Evolutionary conservation across 2,113 vertebrate genomes (phyloP).

Genomic region (Junco hyemalis): DNA sequence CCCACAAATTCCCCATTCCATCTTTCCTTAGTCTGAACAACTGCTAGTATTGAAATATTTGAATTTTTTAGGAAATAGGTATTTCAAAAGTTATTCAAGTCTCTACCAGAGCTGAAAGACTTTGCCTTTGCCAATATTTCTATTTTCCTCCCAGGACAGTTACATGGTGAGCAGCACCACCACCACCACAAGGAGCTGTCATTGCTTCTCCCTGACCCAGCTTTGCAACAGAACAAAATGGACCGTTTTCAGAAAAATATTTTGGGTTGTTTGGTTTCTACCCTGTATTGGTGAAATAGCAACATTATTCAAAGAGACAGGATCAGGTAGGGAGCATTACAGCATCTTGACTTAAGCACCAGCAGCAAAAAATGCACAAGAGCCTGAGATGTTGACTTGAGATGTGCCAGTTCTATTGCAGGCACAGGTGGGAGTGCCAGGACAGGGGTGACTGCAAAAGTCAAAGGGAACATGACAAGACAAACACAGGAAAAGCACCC

Average conservation of each 20-base stretch:
- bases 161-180: neutral
- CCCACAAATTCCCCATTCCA: neutral
- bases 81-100: neutral
- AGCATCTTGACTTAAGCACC: neutral
- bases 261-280: neutral
- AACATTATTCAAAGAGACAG: neutral
- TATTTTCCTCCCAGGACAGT: neutral
- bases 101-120: neutral
- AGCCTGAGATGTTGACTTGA: neutral
- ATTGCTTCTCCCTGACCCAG: neutral
- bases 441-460: neutral
- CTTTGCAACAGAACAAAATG: neutral
- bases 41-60: neutral
- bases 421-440: neutral
- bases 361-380: neutral
- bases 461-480: neutral
- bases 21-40: neutral
- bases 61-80: neutral
- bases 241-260: neutral
- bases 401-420: neutral
- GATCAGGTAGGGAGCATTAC: neutral
- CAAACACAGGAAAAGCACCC: neutral
- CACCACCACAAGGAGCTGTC: neutral
- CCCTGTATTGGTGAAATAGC: neutral
- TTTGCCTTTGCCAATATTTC: neutral